Base-by-base conservation (phyloP, 2,888 invertebrate species). In the Octodonta nipae region DNA sequence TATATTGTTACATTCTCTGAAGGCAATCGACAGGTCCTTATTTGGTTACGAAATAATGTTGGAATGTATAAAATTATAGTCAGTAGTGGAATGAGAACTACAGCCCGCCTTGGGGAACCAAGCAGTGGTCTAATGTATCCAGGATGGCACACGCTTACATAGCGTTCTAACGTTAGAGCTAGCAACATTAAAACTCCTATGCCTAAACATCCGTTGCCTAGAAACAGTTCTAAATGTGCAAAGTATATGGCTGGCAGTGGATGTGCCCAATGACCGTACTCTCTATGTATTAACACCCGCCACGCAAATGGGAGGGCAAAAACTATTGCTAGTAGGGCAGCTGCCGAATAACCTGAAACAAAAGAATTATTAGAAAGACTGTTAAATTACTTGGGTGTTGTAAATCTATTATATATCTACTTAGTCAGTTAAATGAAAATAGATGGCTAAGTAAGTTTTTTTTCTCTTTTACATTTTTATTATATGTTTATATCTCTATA, bases 181-280 rank as follows among this genome's bases (percentile, higher is more conserved):
- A 80, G 62, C 8, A 82, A 69, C 74, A 81, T 75, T 70, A 81
- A 71, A 2, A 80, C 81, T 33, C 80, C 79, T n/a, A 78, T 72
- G 20, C 80, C 77, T 39, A 78, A 59, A 49, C 78, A 79, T 13
- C 74, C 76, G 51, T 81, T 81, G 32, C 79, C 78, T 26, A 79
- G 62, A 45, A 78, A 77, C 28, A 79, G 69, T 54, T 79, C 78
- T 44, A 79, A 59, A 49, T 79, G 74, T 5, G 74, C 72, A 45
- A 75, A 73, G 52, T 78, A 81, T 51, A 76, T 73, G 4, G 78
- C 78, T 40, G 75, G 73, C 1, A 68, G 58, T 45, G 72, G 67
- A 45, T 67, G 70, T 43, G 63, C 68, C 77, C 77, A 78, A 39
- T 70, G 68, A 7, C 76, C 76, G 7, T 66, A 64, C 52, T 78